Evolutionary conservation across 2,797 vertebrate genomes (phyloP).

Genomic region (Eulemur coronatus): DNA sequence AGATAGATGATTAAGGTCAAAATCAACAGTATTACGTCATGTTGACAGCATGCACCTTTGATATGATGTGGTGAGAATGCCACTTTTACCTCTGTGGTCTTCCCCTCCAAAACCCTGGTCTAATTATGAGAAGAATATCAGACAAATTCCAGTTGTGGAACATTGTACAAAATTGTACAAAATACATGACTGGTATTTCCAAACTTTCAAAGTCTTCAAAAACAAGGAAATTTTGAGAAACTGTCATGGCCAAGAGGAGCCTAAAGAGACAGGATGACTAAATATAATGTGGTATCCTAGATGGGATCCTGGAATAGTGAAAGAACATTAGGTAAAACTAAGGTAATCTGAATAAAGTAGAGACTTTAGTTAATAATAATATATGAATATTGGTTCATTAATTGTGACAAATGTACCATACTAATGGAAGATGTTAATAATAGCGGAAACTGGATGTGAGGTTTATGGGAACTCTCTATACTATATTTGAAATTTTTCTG

Average conservation of each 20-base stretch:
- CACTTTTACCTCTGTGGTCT: neutral
- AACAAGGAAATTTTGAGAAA: neutral
- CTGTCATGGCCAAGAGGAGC: neutral
- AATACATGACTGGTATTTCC: neutral
- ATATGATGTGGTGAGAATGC: neutral
- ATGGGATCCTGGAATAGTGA: neutral
- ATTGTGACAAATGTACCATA: neutral
- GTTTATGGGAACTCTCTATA: neutral
- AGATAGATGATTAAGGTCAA: neutral
- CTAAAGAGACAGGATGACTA: neutral
- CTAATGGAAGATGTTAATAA: constrained; percentile 27
- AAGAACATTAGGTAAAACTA: neutral
- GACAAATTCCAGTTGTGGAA: neutral
- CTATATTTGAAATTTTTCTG: neutral
- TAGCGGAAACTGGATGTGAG: neutral
- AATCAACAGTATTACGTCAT: neutral
- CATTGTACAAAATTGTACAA: neutral
- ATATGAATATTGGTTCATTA: neutral
- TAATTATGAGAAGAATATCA: neutral
- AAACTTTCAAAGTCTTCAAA: neutral
- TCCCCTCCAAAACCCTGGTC: neutral
- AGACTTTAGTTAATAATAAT: neutral
- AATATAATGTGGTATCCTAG: neutral
- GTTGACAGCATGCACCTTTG: neutral
- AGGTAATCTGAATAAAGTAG: neutral